Base-by-base conservation (phyloP, 2,888 invertebrate genomes). In the Tetranychus piercei region DNA sequence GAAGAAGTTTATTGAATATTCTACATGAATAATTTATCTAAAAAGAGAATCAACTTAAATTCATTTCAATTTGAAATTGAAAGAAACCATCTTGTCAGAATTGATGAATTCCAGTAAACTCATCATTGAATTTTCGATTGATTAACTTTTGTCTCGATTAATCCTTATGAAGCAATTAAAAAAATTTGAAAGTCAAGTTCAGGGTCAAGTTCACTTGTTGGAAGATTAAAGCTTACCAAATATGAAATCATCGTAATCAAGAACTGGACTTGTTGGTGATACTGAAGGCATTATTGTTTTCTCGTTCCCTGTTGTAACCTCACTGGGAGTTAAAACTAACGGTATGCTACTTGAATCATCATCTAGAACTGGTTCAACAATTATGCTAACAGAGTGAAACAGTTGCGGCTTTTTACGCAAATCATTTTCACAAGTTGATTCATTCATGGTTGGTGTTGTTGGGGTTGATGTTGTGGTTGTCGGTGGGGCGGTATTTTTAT, bases 361-460 rank as follows among this genome's bases (percentile, higher is more conserved):
- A 71, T 71, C 69, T n/a, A 75, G 44, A n/a, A 74, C 77, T 71
- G 74, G 77, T 71, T 76, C 76, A 23, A 76, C 76, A 22, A 76
- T 75, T 23, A 76, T 76, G 34, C 76, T 76, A n/a, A 76, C 76
- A 8, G 75, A 73, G 65, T 76, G 76, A 11, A 76, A 73, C 69
- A 76, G 20, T 69, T 69, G 69, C 4, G 69, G 69, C 20, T 55
- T 55, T 55, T 55, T 55, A 2, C 55, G 9, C 7, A 15, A 55
- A 55, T 55, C 55, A 55, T 15, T 55, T 55, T 15, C 55, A 15
- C 15, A 15, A 6, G 9, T 55, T 55, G 55, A 55, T 15, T 55
- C 55, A 55, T 55, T 55, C 55, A 55, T 55, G 55, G 55, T 55
- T 55, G 55, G 9, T 15, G 9, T 55, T 7, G 55, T 9, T 55